phyloP scores from a whole-genome alignment of 2,797 vertebrate genomes.

The Astyanax mexicanus region DNA sequence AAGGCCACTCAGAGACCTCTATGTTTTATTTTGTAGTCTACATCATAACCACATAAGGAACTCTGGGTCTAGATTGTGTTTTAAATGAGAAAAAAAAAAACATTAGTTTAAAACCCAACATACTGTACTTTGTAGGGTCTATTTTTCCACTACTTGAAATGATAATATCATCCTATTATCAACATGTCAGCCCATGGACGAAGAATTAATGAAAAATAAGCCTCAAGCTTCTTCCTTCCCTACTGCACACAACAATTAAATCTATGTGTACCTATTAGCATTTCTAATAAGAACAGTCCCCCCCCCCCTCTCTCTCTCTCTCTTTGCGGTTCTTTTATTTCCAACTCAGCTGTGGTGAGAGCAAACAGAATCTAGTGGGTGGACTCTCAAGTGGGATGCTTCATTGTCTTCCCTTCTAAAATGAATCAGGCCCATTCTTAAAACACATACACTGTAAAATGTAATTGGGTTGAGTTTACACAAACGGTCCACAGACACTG shows the following conservation, averaged over 20 bases:
- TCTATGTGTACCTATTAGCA: neutral
- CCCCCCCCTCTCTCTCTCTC: neutral
- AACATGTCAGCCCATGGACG: neutral
- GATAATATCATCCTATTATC: too few relatives aligned
- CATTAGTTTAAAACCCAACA: too few relatives aligned
- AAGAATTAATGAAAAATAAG: neutral
- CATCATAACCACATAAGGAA: too few relatives aligned
- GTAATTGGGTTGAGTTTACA: conserved; percentile 12
- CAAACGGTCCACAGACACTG: conserved; percentile 4
- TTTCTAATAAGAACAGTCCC: neutral
- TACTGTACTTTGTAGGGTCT: too few relatives aligned
- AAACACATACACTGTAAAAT: conserved; percentile 19
- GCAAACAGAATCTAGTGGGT: conserved; percentile 13
- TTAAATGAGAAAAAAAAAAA: neutral
- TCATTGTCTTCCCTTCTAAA: conserved; percentile 20
- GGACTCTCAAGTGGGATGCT: conserved; percentile 1
- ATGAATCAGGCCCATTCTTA: conserved; percentile 10
- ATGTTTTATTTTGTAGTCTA: too few relatives aligned
- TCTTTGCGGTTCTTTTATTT: neutral
- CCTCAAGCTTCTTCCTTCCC: neutral
- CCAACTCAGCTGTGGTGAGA: neutral
- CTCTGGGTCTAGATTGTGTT: neutral
- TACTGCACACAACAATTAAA: neutral
- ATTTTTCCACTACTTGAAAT: too few relatives aligned
- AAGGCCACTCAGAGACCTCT: too few relatives aligned